Evolutionary conservation across 2,113 vertebrate genomes (phyloP).

Genomic region (Vidua macroura): DNA sequence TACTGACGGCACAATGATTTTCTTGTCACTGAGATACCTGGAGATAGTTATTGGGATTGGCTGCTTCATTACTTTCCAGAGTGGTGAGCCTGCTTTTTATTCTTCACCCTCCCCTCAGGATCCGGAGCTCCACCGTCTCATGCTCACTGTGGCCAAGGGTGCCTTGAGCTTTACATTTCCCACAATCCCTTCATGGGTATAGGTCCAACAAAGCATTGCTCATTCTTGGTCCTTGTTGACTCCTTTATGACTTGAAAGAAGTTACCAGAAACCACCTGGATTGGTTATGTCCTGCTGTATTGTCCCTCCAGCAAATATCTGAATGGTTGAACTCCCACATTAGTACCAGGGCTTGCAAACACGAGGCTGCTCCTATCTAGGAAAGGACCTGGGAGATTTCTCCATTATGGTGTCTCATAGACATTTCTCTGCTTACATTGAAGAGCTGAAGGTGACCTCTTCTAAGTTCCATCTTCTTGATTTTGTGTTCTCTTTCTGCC

Average conservation of each 20-base stretch:
- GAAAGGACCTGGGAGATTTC: background rate
- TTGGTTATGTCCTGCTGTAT: background rate
- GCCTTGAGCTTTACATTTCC: background rate
- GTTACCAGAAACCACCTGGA: background rate
- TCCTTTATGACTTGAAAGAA: background rate
- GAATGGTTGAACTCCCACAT: background rate
- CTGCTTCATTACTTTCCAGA: background rate
- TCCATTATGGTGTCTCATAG: background rate
- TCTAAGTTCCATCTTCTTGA: background rate
- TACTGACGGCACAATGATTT: background rate
- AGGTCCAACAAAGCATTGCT: background rate
- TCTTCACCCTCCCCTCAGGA: background rate
- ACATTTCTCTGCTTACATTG: background rate
- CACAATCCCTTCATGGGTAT: background rate
- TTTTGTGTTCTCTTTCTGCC: background rate
- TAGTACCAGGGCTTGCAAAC: background rate
- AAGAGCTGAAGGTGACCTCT: background rate
- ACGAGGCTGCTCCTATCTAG: background rate
- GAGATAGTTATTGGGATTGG: background rate
- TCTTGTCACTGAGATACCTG: background rate
- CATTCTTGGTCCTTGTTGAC: background rate
- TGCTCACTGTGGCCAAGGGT: background rate
- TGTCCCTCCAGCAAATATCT: background rate
- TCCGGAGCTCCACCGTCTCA: background rate
- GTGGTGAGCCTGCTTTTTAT: background rate